phyloP scores from a whole-genome alignment of 1,140 invertebrate species.

The Apocrypta bakeri region DNA sequence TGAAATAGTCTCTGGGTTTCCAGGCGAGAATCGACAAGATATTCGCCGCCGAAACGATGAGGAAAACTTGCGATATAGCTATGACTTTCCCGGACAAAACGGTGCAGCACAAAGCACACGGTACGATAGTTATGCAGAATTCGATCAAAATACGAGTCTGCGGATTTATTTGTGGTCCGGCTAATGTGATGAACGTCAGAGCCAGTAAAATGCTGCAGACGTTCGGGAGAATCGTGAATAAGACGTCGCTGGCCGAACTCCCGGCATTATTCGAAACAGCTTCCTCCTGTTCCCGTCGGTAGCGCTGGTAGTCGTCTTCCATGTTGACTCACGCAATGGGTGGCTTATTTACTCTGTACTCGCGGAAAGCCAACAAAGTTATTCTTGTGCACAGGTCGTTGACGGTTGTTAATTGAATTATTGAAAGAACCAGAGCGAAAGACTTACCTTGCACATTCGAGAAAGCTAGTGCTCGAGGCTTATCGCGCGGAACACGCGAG shows the following conservation, averaged over 20 bases:
- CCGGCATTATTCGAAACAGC: conserved; percentile 67
- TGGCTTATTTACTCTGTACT: conserved; percentile 9
- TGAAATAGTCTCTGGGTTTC: conserved; percentile 19
- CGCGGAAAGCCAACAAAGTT: not conserved
- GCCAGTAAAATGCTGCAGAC: conserved; percentile 67
- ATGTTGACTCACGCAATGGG: not conserved
- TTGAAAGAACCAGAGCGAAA: not conserved
- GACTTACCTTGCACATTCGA: conserved; percentile 12
- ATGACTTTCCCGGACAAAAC: conserved; percentile 63
- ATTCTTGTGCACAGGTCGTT: not conserved
- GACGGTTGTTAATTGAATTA: not conserved
- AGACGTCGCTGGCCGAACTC: conserved; percentile 65
- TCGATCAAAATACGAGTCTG: conserved; percentile 67
- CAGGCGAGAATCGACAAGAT: conserved; percentile 45
- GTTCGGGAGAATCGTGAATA: conserved; percentile 72
- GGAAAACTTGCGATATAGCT: conserved; percentile 55
- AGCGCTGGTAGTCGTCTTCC: conserved; percentile 55
- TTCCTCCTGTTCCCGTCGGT: conserved; percentile 63
- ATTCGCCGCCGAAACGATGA: conserved; percentile 57
- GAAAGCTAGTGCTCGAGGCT: not conserved
- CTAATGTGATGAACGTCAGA: conserved; percentile 56
- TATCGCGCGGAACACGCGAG: not conserved
- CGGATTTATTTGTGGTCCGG: conserved; percentile 49
- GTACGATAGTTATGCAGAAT: conserved; percentile 73
- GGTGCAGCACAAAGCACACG: conserved; percentile 75